These are phyloP conservation scores for Rhopalosiphum padi DNA, from an alignment of 1,140 invertebrate species.

Conservation along the genomic window DNA sequence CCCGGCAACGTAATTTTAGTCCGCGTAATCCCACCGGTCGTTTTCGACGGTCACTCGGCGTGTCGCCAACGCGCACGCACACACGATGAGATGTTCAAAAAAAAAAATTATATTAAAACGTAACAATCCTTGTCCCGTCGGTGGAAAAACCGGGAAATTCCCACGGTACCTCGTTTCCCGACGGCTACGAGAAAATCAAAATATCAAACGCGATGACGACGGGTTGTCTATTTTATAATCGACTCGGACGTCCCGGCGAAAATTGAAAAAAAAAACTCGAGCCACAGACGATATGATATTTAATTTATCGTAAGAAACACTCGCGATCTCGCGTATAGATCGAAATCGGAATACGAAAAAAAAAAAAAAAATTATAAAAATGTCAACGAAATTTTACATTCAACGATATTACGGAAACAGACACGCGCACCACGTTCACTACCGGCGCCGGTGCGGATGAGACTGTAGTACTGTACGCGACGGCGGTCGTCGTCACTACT, in stretches of 20 bases:
- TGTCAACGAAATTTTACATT: neutral
- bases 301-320: neutral
- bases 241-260: no score
- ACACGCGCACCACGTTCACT: neutral
- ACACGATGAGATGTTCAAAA: neutral
- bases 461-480: slow-evolving; percentile 32
- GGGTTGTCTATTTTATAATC: neutral
- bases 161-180: neutral
- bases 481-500: neutral
- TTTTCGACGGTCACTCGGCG: slow-evolving; percentile 7
- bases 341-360: neutral
- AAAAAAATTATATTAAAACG: neutral
- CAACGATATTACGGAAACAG: neutral
- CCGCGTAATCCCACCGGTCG: slow-evolving; percentile 35
- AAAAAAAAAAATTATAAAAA: slow-evolving; percentile 7
- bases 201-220: neutral
- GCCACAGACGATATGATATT: neutral
- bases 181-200: neutral
- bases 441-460: slow-evolving; percentile 42
- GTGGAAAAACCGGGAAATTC: neutral
- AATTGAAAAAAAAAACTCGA: neutral
- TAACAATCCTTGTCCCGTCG: neutral
- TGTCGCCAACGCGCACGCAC: neutral
- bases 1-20: slow-evolving; percentile 49
- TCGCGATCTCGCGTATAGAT: neutral